Conservation (phyloP, 2,113 vertebrate species). For the Semicossyphus pulcher region DNA sequence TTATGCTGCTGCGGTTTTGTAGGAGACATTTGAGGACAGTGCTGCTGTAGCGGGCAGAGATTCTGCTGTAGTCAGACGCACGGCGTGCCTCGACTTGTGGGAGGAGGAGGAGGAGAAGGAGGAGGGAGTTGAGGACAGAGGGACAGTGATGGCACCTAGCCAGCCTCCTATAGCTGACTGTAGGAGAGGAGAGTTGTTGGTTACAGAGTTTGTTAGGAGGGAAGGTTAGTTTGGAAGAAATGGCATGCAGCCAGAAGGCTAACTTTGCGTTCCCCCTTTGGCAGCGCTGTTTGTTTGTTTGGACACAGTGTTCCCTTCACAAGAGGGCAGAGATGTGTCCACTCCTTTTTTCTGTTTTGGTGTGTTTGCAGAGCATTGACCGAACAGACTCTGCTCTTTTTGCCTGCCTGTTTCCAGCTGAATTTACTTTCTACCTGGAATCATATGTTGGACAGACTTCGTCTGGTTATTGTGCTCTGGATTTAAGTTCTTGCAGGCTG, state of each 20-base stretch:
- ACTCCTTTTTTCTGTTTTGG: slow-evolving; percentile 10
- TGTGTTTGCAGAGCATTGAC: slow-evolving; percentile 38
- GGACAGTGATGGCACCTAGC: slow-evolving; percentile 25
- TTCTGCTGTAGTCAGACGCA: slow-evolving; percentile 70
- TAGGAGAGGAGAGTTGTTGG: slow-evolving; percentile 12
- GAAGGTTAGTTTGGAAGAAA: slow-evolving; percentile 10
- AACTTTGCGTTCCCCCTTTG: slow-evolving; percentile 37
- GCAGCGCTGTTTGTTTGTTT: slow-evolving; percentile 63
- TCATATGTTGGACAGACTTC: not conserved
- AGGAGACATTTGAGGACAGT: slow-evolving; percentile 76
- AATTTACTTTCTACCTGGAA: not conserved
- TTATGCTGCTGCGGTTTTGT: slow-evolving; percentile 57
- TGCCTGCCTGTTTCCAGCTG: not conserved
- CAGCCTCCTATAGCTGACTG: slow-evolving; percentile 28
- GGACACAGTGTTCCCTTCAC: slow-evolving; percentile 70
- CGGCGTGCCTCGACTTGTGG: slow-evolving; percentile 42
- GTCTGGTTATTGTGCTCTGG: slow-evolving; percentile 34
- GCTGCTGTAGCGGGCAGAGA: slow-evolving; percentile 68
- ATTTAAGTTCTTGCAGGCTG: slow-evolving; percentile 42
- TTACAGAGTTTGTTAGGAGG: slow-evolving; percentile 26
- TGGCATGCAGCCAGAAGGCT: slow-evolving; percentile 28
- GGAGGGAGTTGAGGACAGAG: slow-evolving; percentile 39
- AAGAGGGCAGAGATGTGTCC: slow-evolving; percentile 30
- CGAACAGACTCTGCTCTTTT: slow-evolving; percentile 61
- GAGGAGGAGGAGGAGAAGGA: slow-evolving; percentile 12